Conservation (phyloP, 2,888 invertebrate species). For the Scelioninae gen. 2 region DNA sequence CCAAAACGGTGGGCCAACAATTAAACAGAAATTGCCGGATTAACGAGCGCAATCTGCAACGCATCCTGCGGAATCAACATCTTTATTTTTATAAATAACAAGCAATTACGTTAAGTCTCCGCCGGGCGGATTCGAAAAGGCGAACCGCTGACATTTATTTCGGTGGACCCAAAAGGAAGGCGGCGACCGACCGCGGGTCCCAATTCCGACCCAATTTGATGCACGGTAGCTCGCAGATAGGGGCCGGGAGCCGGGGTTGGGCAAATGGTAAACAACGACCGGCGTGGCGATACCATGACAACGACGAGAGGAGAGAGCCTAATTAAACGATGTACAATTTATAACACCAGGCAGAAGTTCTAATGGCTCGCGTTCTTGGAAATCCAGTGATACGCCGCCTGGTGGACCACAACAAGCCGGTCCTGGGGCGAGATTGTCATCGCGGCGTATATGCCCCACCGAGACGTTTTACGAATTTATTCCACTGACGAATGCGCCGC, state of each 20-base stretch:
- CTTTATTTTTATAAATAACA: slow-evolving; percentile 58
- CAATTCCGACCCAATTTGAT: slow-evolving; percentile 71
- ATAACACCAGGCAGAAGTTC: slow-evolving; percentile 75
- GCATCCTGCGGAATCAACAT: slow-evolving; percentile 46
- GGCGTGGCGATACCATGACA: slow-evolving; percentile 61
- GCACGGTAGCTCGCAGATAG: slow-evolving; percentile 69
- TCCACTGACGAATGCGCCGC: slow-evolving; percentile 51
- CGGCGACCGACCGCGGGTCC: slow-evolving; percentile 53
- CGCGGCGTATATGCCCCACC: slow-evolving; percentile 61
- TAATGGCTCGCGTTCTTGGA: slow-evolving; percentile 75
- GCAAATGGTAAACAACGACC: slow-evolving; percentile 70
- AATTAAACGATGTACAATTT: slow-evolving; percentile 76
- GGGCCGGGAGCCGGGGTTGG: slow-evolving; percentile 61
- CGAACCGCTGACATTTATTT: slow-evolving; percentile 54
- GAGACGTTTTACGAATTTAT: slow-evolving; percentile 61
- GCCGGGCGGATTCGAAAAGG: slow-evolving; percentile 40
- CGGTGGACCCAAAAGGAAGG: slow-evolving; percentile 43
- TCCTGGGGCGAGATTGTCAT: slow-evolving; percentile 72
- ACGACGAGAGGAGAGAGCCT: slow-evolving; percentile 68
- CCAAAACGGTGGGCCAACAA: background rate
- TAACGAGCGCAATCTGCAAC: slow-evolving; percentile 25
- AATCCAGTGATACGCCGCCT: slow-evolving; percentile 71
- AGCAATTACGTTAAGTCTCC: slow-evolving; percentile 54
- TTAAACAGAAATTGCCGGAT: slow-evolving; percentile 11
- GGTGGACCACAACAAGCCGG: slow-evolving; percentile 74